Conservation (phyloP, 2,113 vertebrate species). For the Caranx ignobilis region DNA sequence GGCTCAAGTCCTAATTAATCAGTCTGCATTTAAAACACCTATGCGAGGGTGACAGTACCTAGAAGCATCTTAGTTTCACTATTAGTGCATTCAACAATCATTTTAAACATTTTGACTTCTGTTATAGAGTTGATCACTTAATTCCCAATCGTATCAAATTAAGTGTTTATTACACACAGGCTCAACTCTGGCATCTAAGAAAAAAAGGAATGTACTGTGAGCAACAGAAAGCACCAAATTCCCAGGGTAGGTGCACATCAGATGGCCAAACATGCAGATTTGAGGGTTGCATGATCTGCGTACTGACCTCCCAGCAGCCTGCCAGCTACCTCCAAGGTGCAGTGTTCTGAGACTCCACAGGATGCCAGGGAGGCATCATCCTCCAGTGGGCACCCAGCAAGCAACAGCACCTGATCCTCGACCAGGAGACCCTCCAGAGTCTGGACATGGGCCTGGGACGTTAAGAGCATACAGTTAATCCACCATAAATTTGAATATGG, state of each 20-base stretch:
- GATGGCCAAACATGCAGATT: not conserved
- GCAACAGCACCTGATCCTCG: slow-evolving; percentile 84
- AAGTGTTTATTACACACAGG: not conserved
- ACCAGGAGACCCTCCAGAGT: slow-evolving; percentile 83
- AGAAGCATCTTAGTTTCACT: not conserved
- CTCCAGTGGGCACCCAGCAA: slow-evolving; percentile 85
- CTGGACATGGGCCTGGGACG: slow-evolving; percentile 82
- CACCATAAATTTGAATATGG: too few relatives aligned
- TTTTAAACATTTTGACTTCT: not conserved
- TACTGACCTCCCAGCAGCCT: slow-evolving; percentile 86
- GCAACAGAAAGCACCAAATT: not conserved
- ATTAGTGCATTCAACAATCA: not conserved
- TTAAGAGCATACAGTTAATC: not conserved
- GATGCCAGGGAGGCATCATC: slow-evolving; percentile 76
- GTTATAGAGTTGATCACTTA: not conserved
- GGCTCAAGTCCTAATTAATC: not conserved
- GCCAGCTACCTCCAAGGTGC: slow-evolving; percentile 84
- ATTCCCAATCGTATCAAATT: too few relatives aligned
- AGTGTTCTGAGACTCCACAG: slow-evolving; percentile 83
- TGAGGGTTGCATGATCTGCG: too few relatives aligned
- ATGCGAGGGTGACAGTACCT: accelerated
- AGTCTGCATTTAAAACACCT: not conserved
- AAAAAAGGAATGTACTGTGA: not conserved
- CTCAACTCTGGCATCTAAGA: not conserved
- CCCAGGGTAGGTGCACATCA: not conserved